Evolutionary conservation across 2,113 vertebrate species (phyloP).

Genomic region (Nestor notabilis): DNA sequence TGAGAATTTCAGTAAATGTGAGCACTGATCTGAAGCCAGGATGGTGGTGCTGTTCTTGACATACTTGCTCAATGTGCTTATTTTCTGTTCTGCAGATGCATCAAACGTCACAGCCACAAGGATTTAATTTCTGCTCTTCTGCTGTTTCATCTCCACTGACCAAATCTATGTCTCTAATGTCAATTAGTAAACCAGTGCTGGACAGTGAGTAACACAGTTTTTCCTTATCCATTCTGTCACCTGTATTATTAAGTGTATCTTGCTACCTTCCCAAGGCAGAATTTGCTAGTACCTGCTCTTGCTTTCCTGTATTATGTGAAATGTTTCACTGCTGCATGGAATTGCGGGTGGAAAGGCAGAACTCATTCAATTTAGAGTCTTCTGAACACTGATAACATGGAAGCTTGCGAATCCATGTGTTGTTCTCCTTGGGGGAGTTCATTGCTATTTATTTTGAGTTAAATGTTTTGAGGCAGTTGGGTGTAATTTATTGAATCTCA

Average conservation of each 20-base stretch:
- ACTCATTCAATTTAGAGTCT: not conserved
- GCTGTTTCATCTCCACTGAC: conserved; percentile 83
- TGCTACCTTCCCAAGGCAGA: not conserved
- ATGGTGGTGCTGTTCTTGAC: not conserved
- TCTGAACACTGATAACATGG: not conserved
- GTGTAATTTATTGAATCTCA: not conserved
- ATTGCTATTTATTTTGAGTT: not conserved
- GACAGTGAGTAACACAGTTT: conserved; percentile 84
- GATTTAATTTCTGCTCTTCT: conserved; percentile 80
- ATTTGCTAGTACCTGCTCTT: not conserved
- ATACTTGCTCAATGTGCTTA: not conserved
- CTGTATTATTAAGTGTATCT: not conserved
- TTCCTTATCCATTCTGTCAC: not conserved
- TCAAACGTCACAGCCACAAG: conserved; percentile 63
- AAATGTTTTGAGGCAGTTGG: not conserved
- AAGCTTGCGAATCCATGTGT: not conserved
- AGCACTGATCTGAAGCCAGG: not conserved
- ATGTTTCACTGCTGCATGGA: not conserved
- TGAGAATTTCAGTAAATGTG: not conserved
- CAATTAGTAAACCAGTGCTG: conserved; percentile 87
- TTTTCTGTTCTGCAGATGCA: conserved; percentile 56
- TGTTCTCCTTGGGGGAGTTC: not conserved
- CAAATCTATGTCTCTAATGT: conserved; percentile 92
- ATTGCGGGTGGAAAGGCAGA: not conserved
- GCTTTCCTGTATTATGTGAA: not conserved